Evolutionary conservation across 2,888 invertebrate genomes (phyloP), one percentile per base, ranked within the genome.

Genomic region (Balanococcus diminutus): DNA sequence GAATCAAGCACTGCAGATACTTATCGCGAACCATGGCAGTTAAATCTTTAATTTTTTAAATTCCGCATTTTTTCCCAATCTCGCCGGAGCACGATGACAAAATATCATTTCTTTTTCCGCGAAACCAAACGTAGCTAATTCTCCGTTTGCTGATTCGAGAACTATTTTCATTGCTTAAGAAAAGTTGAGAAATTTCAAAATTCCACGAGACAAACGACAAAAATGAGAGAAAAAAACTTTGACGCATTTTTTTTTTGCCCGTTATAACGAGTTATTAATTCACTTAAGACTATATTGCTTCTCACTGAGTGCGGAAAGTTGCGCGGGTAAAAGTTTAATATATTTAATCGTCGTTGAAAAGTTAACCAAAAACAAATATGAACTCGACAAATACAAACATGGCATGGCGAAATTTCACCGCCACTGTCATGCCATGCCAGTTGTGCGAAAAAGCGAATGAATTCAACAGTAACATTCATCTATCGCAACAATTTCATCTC

Each of bases 311-410:
- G 51, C 19, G 19, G 16, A 72, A 72, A 31, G 28, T 67, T 67
- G 22, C 19, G 25, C 72, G 72, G 72, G 16, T 32, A 72, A 72
- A 72, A 67, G 31, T 72, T 72, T 72, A 72, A 28, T 72, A 72
- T 72, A 72, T 56, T 56, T 79, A 79, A 79, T 79, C 36, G 75
- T 79, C 75, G 36, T 36, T 36, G 36, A 32, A 36, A 79, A 79
- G 36, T 79, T 79, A 14, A 36, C 75, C 75, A 19, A 79, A 79
- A 36, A 36, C 36, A 79, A 79, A 79, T 79, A 79, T 36, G 72
- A 79, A 79, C 16, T 36, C 36, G 75, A 79, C 75, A n/a, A 79
- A 79, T 36, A 36, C 28, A 32, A 79, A 79, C 75, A 79, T 79
- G 19, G 75, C 75, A 79, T 79, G 19, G 75, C 28, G 19, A 79